Conservation (phyloP, 2,113 vertebrate genomes). For the Hydrochoerus hydrochaeris region DNA sequence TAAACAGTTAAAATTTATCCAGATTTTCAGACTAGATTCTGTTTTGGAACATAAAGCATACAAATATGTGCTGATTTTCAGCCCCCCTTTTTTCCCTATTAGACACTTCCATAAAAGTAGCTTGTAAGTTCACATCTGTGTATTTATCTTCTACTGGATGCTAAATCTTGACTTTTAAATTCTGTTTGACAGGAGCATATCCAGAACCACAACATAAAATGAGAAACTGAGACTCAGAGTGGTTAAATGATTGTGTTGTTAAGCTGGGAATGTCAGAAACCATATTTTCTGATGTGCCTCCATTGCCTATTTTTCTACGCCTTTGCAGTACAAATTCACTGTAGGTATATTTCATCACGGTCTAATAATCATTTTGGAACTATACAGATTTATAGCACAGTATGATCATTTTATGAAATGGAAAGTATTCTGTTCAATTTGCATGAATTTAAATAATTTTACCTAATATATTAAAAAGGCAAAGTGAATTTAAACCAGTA, state of each 20-base stretch:
- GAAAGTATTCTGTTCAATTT: background rate
- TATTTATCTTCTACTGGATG: slow-evolving; percentile 8
- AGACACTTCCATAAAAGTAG: background rate
- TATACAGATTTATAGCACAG: background rate
- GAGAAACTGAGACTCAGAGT: slow-evolving; percentile 30
- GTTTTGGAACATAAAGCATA: slow-evolving; percentile 38
- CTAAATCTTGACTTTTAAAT: slow-evolving; percentile 55
- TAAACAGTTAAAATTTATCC: slow-evolving; percentile 25
- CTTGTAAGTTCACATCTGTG: background rate
- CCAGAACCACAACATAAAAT: slow-evolving; percentile 21
- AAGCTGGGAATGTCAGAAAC: background rate
- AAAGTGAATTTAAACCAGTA: slow-evolving; percentile 15
- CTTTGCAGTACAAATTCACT: background rate
- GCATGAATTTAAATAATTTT: slow-evolving; percentile 35
- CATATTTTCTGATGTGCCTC: background rate
- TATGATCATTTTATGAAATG: slow-evolving; percentile 43
- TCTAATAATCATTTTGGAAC: background rate
- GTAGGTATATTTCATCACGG: background rate
- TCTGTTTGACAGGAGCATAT: background rate
- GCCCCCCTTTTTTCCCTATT: slow-evolving; percentile 20
- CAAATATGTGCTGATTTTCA: slow-evolving; percentile 9
- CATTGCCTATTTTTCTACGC: background rate
- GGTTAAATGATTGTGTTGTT: background rate
- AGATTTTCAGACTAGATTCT: slow-evolving; percentile 29
- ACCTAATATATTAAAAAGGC: background rate